Evolutionary conservation across 1,140 invertebrate species (phyloP), one percentile per base, ranked within the genome.

Genomic region (Drosophila punjabiensis): DNA sequence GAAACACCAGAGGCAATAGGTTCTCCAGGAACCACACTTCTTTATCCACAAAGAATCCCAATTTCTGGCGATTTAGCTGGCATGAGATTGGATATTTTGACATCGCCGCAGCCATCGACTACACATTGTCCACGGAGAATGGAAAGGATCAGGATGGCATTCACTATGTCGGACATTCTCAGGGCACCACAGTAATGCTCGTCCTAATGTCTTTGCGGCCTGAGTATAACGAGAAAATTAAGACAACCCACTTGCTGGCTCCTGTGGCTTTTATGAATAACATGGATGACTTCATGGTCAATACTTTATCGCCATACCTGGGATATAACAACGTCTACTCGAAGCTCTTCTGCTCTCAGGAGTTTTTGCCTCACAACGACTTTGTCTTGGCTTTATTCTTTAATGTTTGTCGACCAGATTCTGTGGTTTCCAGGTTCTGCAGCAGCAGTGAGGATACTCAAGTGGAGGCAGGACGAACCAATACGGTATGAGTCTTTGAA

Each of bases 61-160:
- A 88, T 41, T 94, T 93, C 43, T 94, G 92, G 92, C 76, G 92
- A n/a, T 93, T 86, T 33, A 96, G 95, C 78, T 96, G 94, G 93
- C 95, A 97, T 83, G 95, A 97, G 91, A 96, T 96, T 93, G 96
- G 95, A 3, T 76, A 93, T 9, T 95, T 94, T 77, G 96, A 97
- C 90, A 74, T 96, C 11, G 95, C 96, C 10, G 95, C 96, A 0
- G 94, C 95, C 84, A 94, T 97, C 13, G 94, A 96, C 74, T 95
- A 95, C 79, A 94, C 96, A 4, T 76, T 96, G 11, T 82, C 93
- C 11, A 79, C 76, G 4, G 58, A 79, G 24, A 79, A 79, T 16
- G 76, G 76, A 9, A 71, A 61, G 24, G 96, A 95, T 1, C 91
- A 86, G 30, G 67, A 71, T 88, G 14, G 81, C 93, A 69, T 74